phyloP scores from a whole-genome alignment of 2,888 invertebrate species.

The Altica lythri region DNA sequence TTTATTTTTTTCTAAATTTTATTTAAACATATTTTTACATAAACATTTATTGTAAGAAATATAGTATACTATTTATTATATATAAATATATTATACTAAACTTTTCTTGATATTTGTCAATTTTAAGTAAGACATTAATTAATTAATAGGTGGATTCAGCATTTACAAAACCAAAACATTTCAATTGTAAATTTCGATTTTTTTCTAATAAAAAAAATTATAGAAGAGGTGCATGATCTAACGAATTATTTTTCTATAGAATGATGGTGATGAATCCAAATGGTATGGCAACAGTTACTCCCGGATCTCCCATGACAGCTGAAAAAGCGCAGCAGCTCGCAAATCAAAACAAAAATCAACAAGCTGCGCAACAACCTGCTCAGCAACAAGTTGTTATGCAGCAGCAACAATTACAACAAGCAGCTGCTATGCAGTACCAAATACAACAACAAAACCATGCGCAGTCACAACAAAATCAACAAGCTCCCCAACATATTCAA shows the following conservation, averaged over 20 bases:
- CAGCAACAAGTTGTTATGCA: conserved; percentile 55
- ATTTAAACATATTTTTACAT: no score
- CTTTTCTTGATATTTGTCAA: no score
- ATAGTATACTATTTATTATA: no score
- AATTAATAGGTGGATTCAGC: no score
- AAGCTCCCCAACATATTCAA: conserved; percentile 60
- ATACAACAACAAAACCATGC: conserved; percentile 55
- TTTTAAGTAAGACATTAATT: no score
- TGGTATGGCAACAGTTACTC: conserved; percentile 63
- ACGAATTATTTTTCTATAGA: conserved; percentile 49
- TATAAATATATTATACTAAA: no score
- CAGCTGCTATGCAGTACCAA: conserved; percentile 51
- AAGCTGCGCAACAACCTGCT: conserved; percentile 61
- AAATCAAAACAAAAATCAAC: conserved; percentile 54
- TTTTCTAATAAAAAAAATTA: no score
- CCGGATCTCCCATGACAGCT: conserved; percentile 62
- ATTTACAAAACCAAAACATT: no score
- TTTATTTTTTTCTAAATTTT: no score
- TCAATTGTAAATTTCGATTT: no score
- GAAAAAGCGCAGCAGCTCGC: conserved; percentile 62
- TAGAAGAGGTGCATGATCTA: neutral
- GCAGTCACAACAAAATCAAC: conserved; percentile 56
- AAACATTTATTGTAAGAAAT: no score
- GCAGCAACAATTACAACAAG: conserved; percentile 62
- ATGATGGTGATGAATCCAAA: conserved; percentile 65